Evolutionary conservation across 2,113 vertebrate species (phyloP), one percentile per base, ranked within the genome.

Genomic region (Hipposideros armiger): DNA sequence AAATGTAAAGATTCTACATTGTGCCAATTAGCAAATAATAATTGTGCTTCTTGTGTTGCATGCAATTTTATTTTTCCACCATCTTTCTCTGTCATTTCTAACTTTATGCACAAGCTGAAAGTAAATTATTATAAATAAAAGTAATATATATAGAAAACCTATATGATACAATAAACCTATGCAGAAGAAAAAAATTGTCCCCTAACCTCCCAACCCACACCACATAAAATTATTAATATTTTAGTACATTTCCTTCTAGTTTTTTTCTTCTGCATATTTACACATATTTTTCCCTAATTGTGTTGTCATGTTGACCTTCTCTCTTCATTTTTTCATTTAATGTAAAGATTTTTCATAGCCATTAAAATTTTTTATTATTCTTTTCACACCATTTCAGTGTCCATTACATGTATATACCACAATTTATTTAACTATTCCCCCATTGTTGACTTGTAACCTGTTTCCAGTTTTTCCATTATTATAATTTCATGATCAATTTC

Each of bases 1-100:
- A 91, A 93, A 72, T 76, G 40, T 62, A 74, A 60, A 85, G 4
- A 80, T 94, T 88, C 52, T 66, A 62, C 62, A 88, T 47, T 90
- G 50, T 81, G 32, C 20, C 10, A 80, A 7, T 80, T 84, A 92
- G 32, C 80, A 92, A 74, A 45, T 78, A 60, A 78, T 56, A 82
- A 9, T 62, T 69, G 26, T 87, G 56, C 45, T 83, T 96, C 32
- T 36, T 88, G 4, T 80, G 9, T 86, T 52, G 64, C 60, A 91
- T 58, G 58, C 74, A 66, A 2, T 88, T 54, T 92, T 80, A 66
- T 81, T 85, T 94, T 84, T 81, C 19, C 3, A 42, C 45, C 30
- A 15, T 40, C 66, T 72, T 78, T 52, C 47, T 69, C 10, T 78
- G 20, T 56, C 11, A 58, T 78, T 78, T 93, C 52, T 36, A 54